phyloP scores from a whole-genome alignment of 2,113 vertebrate species.

The Sinocyclocheilus rhinocerous region DNA sequence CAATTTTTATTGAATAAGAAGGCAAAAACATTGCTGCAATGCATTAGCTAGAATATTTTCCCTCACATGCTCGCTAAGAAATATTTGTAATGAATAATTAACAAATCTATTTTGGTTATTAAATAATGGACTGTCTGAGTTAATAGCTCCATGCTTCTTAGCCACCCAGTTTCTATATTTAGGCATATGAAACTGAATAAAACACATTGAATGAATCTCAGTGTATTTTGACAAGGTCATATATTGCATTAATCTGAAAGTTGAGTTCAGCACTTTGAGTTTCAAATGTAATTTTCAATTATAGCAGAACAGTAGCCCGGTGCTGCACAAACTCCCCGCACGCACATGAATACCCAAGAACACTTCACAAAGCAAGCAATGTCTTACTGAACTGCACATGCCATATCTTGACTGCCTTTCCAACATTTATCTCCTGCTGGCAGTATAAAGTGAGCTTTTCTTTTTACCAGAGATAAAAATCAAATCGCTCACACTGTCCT shows the following conservation, averaged over 20 bases:
- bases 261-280: slow-evolving; percentile 3
- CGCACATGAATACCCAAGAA: neutral
- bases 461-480: slow-evolving; percentile 15
- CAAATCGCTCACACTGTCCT: neutral
- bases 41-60: neutral
- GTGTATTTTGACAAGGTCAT: neutral
- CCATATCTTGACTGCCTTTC: slow-evolving; percentile 19
- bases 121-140: slow-evolving; percentile 2
- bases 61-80: neutral
- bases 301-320: neutral
- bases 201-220: neutral
- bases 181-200: neutral
- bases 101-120: slow-evolving; percentile 2
- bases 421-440: slow-evolving; percentile 10
- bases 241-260: neutral
- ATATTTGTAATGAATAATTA: slow-evolving; percentile 17
- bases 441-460: neutral
- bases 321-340: neutral
- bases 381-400: neutral
- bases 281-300: slow-evolving; percentile 16
- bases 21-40: neutral
- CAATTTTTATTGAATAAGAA: neutral
- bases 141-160: neutral
- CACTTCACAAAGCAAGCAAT: neutral
- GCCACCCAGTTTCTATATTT: neutral